A percentile compares a stretch with the other conserved stretches of the same genome.
These are phyloP conservation scores for Pogonognathellus flavescens DNA, from an alignment of 1,140 invertebrate species.

Conservation along the genomic window DNA sequence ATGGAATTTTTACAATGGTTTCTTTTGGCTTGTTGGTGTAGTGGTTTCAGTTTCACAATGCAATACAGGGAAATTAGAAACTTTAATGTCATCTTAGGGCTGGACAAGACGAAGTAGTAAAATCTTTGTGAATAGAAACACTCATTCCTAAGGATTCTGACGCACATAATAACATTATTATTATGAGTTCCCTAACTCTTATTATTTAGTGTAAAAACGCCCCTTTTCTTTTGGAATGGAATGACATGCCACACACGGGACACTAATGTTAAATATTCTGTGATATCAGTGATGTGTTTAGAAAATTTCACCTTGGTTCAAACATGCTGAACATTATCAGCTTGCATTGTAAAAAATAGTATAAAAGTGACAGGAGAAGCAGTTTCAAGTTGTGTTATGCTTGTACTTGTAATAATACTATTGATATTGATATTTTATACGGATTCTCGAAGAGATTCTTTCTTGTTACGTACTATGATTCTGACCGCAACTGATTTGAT, in stretches of 20 bases:
- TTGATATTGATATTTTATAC: background rate
- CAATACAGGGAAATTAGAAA: conserved; percentile 35
- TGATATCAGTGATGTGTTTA: no score
- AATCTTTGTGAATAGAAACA: background rate
- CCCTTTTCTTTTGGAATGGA: background rate
- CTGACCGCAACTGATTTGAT: background rate
- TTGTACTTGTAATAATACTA: no score
- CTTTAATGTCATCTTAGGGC: conserved; percentile 43
- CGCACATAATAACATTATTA: background rate
- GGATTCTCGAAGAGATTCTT: conserved; percentile 10
- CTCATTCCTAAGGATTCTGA: conserved; percentile 36
- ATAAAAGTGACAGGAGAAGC: no score
- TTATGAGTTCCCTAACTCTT: conserved; percentile 6
- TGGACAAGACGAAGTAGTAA: background rate
- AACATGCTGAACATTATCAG: no score
- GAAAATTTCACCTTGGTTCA: no score
- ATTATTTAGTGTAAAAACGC: background rate
- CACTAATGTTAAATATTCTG: conserved; percentile 11
- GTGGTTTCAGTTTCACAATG: background rate
- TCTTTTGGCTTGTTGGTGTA: background rate
- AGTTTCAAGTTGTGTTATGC: no score
- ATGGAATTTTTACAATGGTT: conserved; percentile 24
- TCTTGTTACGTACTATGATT: background rate
- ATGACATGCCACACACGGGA: conserved; percentile 9
- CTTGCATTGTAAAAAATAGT: no score